These are phyloP conservation scores for Bombus polaris DNA, from an alignment of 1,140 invertebrate species.

Conservation along the genomic window DNA sequence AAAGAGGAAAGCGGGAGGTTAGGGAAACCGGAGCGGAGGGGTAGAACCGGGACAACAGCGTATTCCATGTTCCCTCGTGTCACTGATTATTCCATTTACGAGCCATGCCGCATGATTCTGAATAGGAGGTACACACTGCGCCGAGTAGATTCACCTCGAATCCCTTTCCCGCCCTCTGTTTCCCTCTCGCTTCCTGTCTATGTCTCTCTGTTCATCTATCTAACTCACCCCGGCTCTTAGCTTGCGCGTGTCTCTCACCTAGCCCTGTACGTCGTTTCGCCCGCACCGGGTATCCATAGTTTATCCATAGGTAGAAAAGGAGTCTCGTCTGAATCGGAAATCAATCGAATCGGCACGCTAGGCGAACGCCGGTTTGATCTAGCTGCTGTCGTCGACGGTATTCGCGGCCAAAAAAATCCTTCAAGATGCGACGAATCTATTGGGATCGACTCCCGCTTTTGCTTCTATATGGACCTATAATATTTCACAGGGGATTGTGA, in stretches of 20 bases:
- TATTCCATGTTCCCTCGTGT: conserved; percentile 76
- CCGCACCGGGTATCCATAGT: conserved; percentile 23
- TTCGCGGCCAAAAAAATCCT: conserved; percentile 7
- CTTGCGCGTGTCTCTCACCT: conserved; percentile 2
- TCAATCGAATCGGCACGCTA: conserved; percentile 52
- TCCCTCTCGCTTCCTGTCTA: conserved; percentile 21
- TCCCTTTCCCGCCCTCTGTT: conserved; percentile 41
- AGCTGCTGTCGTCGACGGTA: conserved; percentile 2
- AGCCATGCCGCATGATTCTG: conserved; percentile 75
- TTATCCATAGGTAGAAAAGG: conserved; percentile 33
- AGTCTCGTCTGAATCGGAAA: conserved; percentile 60
- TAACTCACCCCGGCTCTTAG: neutral
- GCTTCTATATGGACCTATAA: neutral
- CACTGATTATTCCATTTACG: conserved; percentile 80
- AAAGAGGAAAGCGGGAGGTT: conserved; percentile 45
- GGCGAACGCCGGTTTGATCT: conserved; percentile 22
- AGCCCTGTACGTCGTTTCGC: conserved; percentile 1
- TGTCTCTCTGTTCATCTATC: neutral
- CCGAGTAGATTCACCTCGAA: conserved; percentile 50
- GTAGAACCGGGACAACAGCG: conserved; percentile 64
- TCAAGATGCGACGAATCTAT: neutral
- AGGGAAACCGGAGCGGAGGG: conserved; percentile 62
- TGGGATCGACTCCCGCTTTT: conserved; percentile 8
- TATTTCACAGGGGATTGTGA: neutral
- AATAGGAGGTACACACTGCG: conserved; percentile 72